Evolutionary conservation across 2,797 vertebrate genomes (phyloP).

Genomic region (Poecile montanus): DNA sequence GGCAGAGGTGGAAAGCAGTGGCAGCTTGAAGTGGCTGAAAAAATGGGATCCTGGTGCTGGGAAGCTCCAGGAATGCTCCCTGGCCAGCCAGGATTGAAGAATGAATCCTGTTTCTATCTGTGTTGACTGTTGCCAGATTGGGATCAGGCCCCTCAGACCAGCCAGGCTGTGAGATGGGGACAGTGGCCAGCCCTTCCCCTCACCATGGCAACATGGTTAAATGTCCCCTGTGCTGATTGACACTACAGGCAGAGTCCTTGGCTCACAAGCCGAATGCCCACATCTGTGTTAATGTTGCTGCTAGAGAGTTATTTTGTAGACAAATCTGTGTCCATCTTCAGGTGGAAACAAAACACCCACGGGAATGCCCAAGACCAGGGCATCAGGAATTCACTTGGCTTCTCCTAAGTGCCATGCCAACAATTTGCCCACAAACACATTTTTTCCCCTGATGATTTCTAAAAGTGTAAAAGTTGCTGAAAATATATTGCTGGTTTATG

Average conservation of each 20-base stretch:
- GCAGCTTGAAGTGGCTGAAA: neutral
- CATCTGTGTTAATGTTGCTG: neutral
- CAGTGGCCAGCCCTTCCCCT: neutral
- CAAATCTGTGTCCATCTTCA: neutral
- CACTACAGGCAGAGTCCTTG: neutral
- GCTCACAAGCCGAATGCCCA: neutral
- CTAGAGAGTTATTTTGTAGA: neutral
- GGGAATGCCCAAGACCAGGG: neutral
- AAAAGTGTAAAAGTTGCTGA: neutral
- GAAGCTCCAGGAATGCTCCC: neutral
- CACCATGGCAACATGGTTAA: fast-evolving
- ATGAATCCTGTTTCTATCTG: neutral
- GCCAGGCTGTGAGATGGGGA: neutral
- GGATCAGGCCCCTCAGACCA: neutral
- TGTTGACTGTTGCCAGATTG: neutral
- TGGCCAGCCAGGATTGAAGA: neutral
- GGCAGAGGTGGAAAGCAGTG: neutral
- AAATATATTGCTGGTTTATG: neutral
- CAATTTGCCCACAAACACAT: neutral
- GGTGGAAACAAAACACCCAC: neutral
- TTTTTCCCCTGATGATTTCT: neutral
- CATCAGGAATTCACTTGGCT: neutral
- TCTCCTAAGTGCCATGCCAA: neutral
- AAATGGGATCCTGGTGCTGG: neutral
- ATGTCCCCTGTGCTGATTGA: neutral